Evolutionary conservation across 2,888 invertebrate species (phyloP), one percentile per base, ranked within the genome.

Genomic region (Lasioglossum figueresi): DNA sequence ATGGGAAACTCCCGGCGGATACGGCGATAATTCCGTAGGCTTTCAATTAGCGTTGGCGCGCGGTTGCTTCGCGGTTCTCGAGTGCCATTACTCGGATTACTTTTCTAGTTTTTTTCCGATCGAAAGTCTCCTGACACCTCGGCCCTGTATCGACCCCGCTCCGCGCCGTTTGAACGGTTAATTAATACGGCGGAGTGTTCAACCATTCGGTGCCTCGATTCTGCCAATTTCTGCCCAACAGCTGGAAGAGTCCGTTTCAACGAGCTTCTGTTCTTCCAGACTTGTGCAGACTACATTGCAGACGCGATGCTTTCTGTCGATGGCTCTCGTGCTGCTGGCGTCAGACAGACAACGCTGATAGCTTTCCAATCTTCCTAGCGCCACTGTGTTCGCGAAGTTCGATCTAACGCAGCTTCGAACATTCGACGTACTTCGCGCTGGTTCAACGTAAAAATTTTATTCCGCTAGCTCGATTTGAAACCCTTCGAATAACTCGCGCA

Each of bases 81-180:
- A 90, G 89, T 86, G 88, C 89, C 90, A 92, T 92, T 92, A 92
- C 91, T 89, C 83, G 88, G 86, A 92, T 92, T 92, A 92, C 91
- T 92, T 92, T 88, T 86, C 89, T 82, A 87, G 84, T 81, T 81
- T 90, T 2, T n/a, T 27, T 84, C 83, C 84, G 82, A 85, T 86
- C 85, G 77, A 76, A 83, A 68, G 72, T 70, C 80, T 80, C 63
- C 79, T 43, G 76, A 77, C 86, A 82, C 85, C 87, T 84, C 63
- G 31, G 19, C 37, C 79, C 79, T 37, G 37, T 45, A 63, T 48
- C 73, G 72, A 43, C 70, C 19, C 45, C 31, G 31, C 19, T 8
- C 31, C 59, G 71, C 73, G 59, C 52, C 75, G 78, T 80, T 59
- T 76, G 74, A 75, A 74, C 59, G 77, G 23, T 72, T 81, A 83